Evolutionary conservation across 2,797 vertebrate genomes (phyloP), one percentile per base, ranked within the genome.

Genomic region (Myotis vivesi): DNA sequence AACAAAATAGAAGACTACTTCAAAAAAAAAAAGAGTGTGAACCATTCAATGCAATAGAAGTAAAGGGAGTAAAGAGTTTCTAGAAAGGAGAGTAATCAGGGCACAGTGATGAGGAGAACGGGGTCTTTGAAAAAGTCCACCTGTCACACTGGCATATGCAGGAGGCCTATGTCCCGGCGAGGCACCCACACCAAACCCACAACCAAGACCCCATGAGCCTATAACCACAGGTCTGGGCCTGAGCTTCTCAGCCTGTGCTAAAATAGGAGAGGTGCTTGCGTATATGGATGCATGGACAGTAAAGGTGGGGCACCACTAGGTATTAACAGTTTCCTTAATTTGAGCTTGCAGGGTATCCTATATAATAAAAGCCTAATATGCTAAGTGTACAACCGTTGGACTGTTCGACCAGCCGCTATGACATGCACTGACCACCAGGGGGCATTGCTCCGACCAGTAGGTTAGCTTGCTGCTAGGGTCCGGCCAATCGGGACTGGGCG

Each of bases 1-100:
- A 17, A 53, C 64, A 82, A 93, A 85, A 53, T 10, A 92, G 62
- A n/a, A 83, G 28, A 13, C 2, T 7, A 62, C 82, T 89, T 92
- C 49, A 41, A 86, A 81, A 41, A 82, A 81, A 20, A 53, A 90
- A 49, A 80, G 80, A 49, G 44, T 57, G 1, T n/a, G 41, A 28
- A n/a, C 71, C 51, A 28, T 38, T 33, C 23, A 9, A 4, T 17
- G 9, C 15, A 44, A 76, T 0, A 28, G 66, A 95, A 81, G 23
- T 38, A 49, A 57, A 79, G 38, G n/a, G 17, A 41, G 49, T n/a
- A 62, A 64, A 68, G 76, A 11, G 46, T 15, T n/a, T 87, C 46
- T 49, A 77, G 68, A 73, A 91, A 87, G 62, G 5, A 72, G 17
- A n/a, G 25, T 53, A 30, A 91, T 0, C 6, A 17, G 33, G 30